Base-by-base conservation (phyloP, 2,888 invertebrate species). In the Melieria picta region DNA sequence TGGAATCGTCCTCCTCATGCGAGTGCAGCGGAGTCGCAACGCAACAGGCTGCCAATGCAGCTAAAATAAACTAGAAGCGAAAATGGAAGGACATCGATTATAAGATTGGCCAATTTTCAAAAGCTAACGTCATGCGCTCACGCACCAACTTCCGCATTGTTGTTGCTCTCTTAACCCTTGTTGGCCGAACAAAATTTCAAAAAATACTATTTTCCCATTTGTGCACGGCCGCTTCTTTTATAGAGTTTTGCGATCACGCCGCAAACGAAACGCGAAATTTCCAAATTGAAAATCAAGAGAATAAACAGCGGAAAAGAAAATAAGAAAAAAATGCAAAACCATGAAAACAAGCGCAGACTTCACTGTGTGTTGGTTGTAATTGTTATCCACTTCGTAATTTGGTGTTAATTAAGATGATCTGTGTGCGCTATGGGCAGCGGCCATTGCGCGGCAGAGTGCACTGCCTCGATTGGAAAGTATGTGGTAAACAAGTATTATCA, bases 361-460 rank as follows among this genome's bases (percentile, higher is more conserved):
- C 52, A 52, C 6, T 30, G 30, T 30, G 7, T 65, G 64, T 56
- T 74, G 72, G 65, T 74, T 72, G 65, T 75, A 76, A 74, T 67
- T 77, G 79, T 78, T 80, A 79, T 79, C 79, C 77, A 79, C 79
- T 82, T 83, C 74, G 77, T 80, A 80, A 77, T 74, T 75, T 75
- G 75, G 76, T 80, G 83, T 74, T 83, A 83, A 83, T 83, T 83
- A 74, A 47, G 30, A 30, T 30, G 30, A 30, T 30, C 30, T 30
- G 30, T 68, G 67, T n/a, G 16, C 50, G 60, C 56, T 69, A 70
- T 56, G 72, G 58, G 56, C 43, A 64, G 48, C 11, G 16, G 52
- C 43, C 9, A 13, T 48, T 65, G 46, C 7, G 62, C 13, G 11
- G 52, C 11, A n/a, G 6, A 9, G 11, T 52, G 11, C 5, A 52